Conservation (phyloP, 2,888 invertebrate species). For the Colostygia pectinataria region DNA sequence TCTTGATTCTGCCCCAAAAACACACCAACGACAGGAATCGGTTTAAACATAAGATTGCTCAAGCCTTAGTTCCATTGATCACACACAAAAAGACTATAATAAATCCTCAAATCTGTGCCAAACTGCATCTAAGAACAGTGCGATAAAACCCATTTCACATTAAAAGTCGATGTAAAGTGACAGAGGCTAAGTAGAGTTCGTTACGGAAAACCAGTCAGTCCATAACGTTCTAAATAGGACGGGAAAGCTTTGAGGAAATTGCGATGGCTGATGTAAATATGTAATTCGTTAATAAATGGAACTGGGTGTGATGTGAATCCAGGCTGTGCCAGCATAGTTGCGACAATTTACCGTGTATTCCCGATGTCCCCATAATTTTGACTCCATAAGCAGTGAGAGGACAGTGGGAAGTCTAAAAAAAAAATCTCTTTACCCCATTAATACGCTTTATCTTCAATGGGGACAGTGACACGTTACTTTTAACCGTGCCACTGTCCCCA, state of each 20-base stretch:
- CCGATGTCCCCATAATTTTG: too few species aligned
- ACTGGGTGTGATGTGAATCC: constrained; percentile 16
- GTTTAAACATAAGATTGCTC: too few species aligned
- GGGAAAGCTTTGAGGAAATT: constrained; percentile 26
- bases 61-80: too few species aligned
- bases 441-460: too few species aligned
- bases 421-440: too few species aligned
- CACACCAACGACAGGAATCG: too few species aligned
- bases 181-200: constrained; percentile 3
- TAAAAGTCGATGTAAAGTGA: neutral
- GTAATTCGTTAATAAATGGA: constrained; percentile 14
- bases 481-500: too few species aligned
- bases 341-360: neutral
- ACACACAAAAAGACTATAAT: too few species aligned
- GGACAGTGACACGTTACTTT: too few species aligned
- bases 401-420: too few species aligned
- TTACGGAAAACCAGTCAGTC: constrained; percentile 13
- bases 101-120: neutral
- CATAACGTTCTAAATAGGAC: constrained; percentile 17
- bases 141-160: constrained; percentile 3
- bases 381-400: too few species aligned
- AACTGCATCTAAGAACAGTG: neutral
- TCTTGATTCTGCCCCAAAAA: too few species aligned
- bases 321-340: neutral
- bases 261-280: constrained; percentile 24